Base-by-base conservation (phyloP, 2,113 vertebrate species). In the Bungarus multicinctus region DNA sequence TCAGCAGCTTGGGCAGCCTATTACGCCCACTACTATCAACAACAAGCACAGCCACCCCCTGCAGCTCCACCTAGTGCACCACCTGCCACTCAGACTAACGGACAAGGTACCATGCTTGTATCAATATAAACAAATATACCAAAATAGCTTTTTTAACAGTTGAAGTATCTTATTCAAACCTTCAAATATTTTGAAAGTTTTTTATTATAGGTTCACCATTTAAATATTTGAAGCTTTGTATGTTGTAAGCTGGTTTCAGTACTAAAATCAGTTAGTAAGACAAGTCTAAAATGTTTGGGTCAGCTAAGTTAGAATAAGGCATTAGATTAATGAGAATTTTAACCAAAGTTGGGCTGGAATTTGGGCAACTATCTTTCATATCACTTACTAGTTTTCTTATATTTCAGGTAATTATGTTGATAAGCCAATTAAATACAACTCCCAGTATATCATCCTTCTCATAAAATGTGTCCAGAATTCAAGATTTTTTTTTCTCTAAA, bases 1-100 rank as follows among this genome's bases (percentile, higher is more conserved):
- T 99, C 99, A 60, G 99, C 99, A 86, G 99, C 99, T 0, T 99
- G 99, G 99, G 99, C 99, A 93, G 99, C 99, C 10, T 99, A 99
- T 95, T 99, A 99, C 92, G 99, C 99, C 96, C 99, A 99, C 97
- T 99, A 99, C 95, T 98, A 99, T 74, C 99, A 99, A 94, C 99
- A 99, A 96, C 99, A 99, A 98, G 98, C 99, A 93, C 98, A 98
- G 92, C 98, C 98, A 87, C 98, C 99, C 60, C 99, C 99, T 97
- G 98, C 99, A 92, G 99, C 99, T 81, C 98, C 99, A 87, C 97
- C 98, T 43, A 98, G 98, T 92, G 99, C 98, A 89, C 99, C 99
- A 43, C 96, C 98, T 94, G 98, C 99, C 60, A 97, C 98, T 93
- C 99, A 99, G 91, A 98, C 98, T 93, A 99, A 99, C 22, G 99